phyloP scores from a whole-genome alignment of 2,888 invertebrate genomes.

The Mesorhabditis sp. region DNA sequence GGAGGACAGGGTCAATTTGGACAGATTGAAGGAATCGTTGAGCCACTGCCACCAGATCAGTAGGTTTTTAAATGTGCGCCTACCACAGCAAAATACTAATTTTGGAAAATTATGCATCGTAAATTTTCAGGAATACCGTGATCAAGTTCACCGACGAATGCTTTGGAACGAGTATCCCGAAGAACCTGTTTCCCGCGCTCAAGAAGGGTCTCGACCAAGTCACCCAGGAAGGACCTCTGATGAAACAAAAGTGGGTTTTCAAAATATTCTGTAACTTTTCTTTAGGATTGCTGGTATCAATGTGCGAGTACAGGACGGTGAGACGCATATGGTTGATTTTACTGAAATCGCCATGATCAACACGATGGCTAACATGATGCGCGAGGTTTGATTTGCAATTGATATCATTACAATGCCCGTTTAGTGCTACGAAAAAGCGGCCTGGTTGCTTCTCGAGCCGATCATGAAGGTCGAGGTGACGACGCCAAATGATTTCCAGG shows the following conservation, averaged over 20 bases:
- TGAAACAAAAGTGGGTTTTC: conserved; percentile 63
- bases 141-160: conserved; percentile 79
- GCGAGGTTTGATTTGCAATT: conserved; percentile 63
- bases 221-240: conserved; percentile 75
- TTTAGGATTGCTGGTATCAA: conserved; percentile 84
- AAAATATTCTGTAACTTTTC: neutral
- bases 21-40: conserved; percentile 77
- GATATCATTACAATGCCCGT: conserved; percentile 15
- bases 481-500: conserved; percentile 82
- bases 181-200: conserved; percentile 84
- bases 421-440: conserved; percentile 75
- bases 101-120: neutral
- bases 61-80: neutral
- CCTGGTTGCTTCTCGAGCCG: conserved; percentile 90
- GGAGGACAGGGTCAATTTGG: conserved; percentile 96
- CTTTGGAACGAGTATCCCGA: conserved; percentile 89
- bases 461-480: conserved; percentile 92
- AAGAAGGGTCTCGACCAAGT: conserved; percentile 80
- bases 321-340: conserved; percentile 90
- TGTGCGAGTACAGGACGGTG: conserved; percentile 80
- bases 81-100: neutral
- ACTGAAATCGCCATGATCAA: conserved; percentile 89
- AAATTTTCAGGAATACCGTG: conserved; percentile 71
- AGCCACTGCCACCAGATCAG: conserved; percentile 79
- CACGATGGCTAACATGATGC: conserved; percentile 88